These are phyloP conservation scores for Quadroppia sp. DNA, from an alignment of 2,888 invertebrate species.

Conservation along the genomic window DNA sequence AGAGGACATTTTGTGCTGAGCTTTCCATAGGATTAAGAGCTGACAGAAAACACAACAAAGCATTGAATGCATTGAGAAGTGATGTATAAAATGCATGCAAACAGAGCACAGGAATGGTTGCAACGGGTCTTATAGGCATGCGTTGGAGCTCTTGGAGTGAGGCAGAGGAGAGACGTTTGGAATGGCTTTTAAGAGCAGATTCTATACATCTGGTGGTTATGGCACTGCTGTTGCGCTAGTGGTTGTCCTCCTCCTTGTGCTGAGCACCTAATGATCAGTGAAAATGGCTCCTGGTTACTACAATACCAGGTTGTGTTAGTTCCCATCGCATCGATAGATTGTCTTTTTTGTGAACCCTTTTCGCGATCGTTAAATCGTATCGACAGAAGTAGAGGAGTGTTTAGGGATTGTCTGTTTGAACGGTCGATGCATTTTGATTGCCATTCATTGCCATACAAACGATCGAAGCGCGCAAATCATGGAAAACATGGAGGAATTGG, in stretches of 20 bases:
- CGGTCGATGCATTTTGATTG: conserved; percentile 48
- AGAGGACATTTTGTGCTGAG: conserved; percentile 30
- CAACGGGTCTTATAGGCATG: neutral
- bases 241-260: conserved; percentile 7
- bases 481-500: conserved; percentile 55
- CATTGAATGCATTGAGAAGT: conserved; percentile 21
- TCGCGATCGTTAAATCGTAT: conserved; percentile 42
- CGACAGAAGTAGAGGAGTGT: conserved; percentile 41
- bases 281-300: neutral
- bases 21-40: conserved; percentile 24
- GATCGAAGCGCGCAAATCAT: conserved; percentile 50
- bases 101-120: conserved; percentile 13
- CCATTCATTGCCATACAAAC: conserved; percentile 36
- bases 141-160: neutral
- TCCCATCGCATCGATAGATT: conserved; percentile 34
- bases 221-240: neutral
- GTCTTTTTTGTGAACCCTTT: conserved; percentile 35
- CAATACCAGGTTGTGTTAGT: conserved; percentile 31
- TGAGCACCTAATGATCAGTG: neutral
- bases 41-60: conserved; percentile 28
- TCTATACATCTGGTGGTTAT: neutral
- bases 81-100: conserved; percentile 27
- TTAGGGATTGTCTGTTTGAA: conserved; percentile 35
- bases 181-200: conserved; percentile 25
- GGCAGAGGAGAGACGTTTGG: neutral